Conservation (phyloP, 2,888 invertebrate genomes). For the Periphyllus acericola region DNA sequence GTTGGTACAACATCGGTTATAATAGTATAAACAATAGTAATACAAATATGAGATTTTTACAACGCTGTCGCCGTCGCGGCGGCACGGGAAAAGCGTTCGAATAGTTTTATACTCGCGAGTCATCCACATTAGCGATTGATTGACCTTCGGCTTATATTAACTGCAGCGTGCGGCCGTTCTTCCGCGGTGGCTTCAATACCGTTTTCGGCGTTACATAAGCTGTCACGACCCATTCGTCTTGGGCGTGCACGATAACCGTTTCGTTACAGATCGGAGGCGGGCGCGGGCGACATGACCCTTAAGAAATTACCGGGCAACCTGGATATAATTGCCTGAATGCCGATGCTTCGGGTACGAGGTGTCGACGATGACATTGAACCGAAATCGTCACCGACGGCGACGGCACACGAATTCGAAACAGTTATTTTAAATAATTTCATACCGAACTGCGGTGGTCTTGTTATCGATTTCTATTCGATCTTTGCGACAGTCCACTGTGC, state of each 20-base stretch:
- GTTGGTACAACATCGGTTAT: no score
- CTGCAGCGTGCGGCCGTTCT: neutral
- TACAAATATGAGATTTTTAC: neutral
- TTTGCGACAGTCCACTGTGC: no score
- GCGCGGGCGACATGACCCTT: neutral
- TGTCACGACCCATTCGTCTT: slow-evolving; percentile 36
- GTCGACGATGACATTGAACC: slow-evolving; percentile 15
- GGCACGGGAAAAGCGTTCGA: neutral
- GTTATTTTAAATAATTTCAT: neutral
- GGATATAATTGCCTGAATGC: no score
- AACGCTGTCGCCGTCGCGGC: neutral
- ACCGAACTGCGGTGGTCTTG: no score
- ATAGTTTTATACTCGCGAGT: neutral
- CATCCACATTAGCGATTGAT: neutral
- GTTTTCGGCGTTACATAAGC: slow-evolving; percentile 6
- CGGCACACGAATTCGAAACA: neutral
- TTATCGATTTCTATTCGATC: no score
- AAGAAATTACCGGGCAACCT: neutral
- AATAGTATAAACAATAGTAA: neutral
- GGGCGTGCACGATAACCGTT: slow-evolving; percentile 20
- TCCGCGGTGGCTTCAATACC: neutral
- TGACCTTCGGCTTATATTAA: slow-evolving; percentile 4
- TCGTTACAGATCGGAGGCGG: neutral
- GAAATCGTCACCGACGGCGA: no score
- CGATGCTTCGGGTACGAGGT: neutral